Evolutionary conservation across 1,140 invertebrate genomes (phyloP), one percentile per base, ranked within the genome.

Genomic region (Drosophila eugracilis): DNA sequence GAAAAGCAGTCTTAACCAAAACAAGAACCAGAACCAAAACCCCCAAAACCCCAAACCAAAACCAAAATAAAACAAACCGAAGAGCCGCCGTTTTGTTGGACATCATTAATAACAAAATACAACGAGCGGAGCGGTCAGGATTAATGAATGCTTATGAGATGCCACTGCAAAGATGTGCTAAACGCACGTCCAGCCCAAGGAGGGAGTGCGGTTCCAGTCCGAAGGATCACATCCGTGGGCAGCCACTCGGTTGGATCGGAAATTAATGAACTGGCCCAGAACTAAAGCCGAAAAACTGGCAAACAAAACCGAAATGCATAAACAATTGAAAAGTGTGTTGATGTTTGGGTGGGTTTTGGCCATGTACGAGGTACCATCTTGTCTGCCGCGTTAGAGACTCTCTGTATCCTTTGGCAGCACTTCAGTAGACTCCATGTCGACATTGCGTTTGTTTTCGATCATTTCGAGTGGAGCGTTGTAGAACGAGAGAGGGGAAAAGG

Each of bases 31-130:
- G n/a, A 12, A 30, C 28, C 30, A 32, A 42, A n/a, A n/a, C n/a
- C n/a, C n/a, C n/a, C n/a, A n/a, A n/a, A n/a, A n/a, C n/a, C 19
- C 39, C 6, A 42, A 42, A 79, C 42, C 30, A 57, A 65, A 36
- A 72, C 49, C 60, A 44, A 60, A 58, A 58, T 57, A 37, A 44
- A 55, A 26, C n/a, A 54, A 52, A 4, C 60, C 44, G 44, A 81
- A 44, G 71, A 65, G 66, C 70, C 62, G 67, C 42, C 84, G 83
- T 89, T 91, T 91, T 90, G 89, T 91, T 78, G 70, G 84, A 91
- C 89, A 91, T 91, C 89, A 91, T 91, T 91, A 91, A 91, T 91
- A 88, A 91, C 89, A 91, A 71, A 89, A 78, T 63, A 75, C 75
- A 75, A 89, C 80, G 66, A 90, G 85, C 45, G 63, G 54, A 75